These are phyloP conservation scores for Eucera pruinosa DNA, from an alignment of 2,888 invertebrate genomes.

Conservation along the genomic window DNA sequence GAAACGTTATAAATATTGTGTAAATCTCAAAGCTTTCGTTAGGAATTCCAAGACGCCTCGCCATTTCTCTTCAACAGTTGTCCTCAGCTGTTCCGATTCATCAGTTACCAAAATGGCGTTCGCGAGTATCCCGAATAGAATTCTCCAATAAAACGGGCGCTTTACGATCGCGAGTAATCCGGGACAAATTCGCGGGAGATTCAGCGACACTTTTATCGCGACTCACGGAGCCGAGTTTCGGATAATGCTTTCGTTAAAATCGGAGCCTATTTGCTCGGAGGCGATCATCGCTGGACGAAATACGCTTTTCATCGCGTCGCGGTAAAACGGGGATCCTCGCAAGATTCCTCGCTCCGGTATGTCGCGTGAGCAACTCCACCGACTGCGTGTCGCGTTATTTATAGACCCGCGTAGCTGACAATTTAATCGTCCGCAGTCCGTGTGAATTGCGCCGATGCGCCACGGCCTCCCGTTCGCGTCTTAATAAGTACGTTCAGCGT, in stretches of 20 bases:
- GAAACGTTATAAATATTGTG: too few species aligned
- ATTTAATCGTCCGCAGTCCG: constrained; percentile 72
- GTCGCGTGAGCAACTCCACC: constrained; percentile 27
- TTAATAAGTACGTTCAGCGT: constrained; percentile 63
- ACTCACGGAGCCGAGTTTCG: not conserved
- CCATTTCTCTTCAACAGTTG: constrained; percentile 8
- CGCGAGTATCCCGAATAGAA: not conserved
- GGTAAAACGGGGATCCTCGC: constrained; percentile 64
- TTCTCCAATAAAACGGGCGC: constrained; percentile 11
- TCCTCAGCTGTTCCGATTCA: constrained; percentile 25
- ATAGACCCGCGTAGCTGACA: constrained; percentile 74
- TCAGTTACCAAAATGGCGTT: constrained; percentile 3
- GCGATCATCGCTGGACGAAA: constrained; percentile 43
- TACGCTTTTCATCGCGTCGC: constrained; percentile 54
- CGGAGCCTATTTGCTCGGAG: constrained; percentile 44
- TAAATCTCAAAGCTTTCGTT: not conserved
- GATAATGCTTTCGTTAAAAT: constrained; percentile 54
- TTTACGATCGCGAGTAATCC: constrained; percentile 21
- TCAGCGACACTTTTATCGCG: constrained; percentile 33
- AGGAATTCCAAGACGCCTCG: not conserved
- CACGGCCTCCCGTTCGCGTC: constrained; percentile 60
- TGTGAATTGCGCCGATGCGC: constrained; percentile 69
- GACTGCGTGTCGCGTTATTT: constrained; percentile 71
- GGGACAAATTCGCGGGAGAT: constrained; percentile 45
- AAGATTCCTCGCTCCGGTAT: constrained; percentile 52